phyloP scores from a whole-genome alignment of 2,888 invertebrate species.

The Criorhina ranunculi region DNA sequence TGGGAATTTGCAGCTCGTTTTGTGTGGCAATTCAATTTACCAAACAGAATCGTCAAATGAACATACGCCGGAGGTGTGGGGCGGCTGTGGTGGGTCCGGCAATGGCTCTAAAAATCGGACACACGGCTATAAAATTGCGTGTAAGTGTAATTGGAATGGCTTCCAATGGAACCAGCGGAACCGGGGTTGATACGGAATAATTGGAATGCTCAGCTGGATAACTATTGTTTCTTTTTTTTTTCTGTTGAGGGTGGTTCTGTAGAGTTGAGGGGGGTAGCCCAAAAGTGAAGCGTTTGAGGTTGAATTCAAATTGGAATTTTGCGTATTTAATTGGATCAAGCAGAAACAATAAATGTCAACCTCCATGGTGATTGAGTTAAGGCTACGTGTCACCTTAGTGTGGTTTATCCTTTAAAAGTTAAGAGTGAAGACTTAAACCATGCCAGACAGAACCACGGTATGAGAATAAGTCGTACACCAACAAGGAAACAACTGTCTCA shows the following conservation, averaged over 20 bases:
- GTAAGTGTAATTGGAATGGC: conserved; percentile 55
- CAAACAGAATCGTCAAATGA: conserved; percentile 67
- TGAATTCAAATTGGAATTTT: conserved; percentile 22
- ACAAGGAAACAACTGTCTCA: too few species aligned
- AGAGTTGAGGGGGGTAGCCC: neutral
- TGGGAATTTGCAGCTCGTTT: conserved; percentile 75
- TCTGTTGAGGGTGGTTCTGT: neutral
- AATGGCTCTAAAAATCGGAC: neutral
- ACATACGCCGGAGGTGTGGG: conserved; percentile 3
- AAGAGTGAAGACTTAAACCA: too few species aligned
- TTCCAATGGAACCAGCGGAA: neutral
- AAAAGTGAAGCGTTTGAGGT: neutral
- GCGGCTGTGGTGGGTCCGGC: neutral
- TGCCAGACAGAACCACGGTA: too few species aligned
- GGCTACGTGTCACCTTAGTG: too few species aligned
- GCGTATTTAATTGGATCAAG: conserved; percentile 3
- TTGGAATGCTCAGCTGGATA: conserved; percentile 21
- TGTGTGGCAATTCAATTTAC: conserved; percentile 74
- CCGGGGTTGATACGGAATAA: conserved; percentile 31
- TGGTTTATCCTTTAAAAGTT: too few species aligned
- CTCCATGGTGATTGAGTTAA: too few species aligned
- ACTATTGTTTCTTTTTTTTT: neutral
- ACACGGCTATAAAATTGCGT: conserved; percentile 55
- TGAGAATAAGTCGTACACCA: too few species aligned
- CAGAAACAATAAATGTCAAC: conserved; percentile 4